phyloP scores from a whole-genome alignment of 2,888 invertebrate species.

The Noctua fimbriata region DNA sequence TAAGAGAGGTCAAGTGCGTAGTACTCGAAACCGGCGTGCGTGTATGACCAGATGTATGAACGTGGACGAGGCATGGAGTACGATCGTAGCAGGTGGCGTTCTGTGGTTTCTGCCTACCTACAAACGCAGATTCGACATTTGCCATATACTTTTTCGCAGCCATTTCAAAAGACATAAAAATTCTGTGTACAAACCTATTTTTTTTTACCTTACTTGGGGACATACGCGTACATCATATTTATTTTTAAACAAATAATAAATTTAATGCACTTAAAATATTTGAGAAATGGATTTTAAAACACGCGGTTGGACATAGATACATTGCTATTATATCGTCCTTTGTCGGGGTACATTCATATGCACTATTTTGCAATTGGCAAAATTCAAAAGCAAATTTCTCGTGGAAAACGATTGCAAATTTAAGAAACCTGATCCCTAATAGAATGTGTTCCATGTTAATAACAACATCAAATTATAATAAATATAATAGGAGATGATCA shows the following conservation, averaged over 20 bases:
- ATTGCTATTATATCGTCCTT: background rate
- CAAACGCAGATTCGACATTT: too few species aligned
- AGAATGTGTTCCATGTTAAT: too few species aligned
- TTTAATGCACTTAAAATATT: conserved; percentile 15
- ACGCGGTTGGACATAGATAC: background rate
- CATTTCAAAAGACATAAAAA: conserved; percentile 4
- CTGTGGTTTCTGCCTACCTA: too few species aligned
- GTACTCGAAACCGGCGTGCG: too few species aligned
- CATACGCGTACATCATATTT: conserved; percentile 31
- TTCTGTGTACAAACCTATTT: conserved; percentile 9
- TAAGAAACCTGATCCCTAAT: too few species aligned
- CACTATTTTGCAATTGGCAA: background rate
- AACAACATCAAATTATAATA: too few species aligned
- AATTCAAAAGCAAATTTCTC: background rate
- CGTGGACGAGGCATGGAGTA: too few species aligned
- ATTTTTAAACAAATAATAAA: conserved; percentile 26
- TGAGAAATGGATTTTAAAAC: conserved; percentile 13
- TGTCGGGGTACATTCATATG: background rate
- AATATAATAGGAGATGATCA: too few species aligned
- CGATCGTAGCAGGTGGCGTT: too few species aligned
- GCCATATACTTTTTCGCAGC: conserved; percentile 4
- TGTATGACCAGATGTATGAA: too few species aligned
- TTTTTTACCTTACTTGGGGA: conserved; percentile 25
- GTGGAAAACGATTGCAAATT: background rate
- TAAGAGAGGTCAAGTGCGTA: too few species aligned